Conservation (phyloP, 2,888 invertebrate genomes). For the Leucophenga montana region DNA sequence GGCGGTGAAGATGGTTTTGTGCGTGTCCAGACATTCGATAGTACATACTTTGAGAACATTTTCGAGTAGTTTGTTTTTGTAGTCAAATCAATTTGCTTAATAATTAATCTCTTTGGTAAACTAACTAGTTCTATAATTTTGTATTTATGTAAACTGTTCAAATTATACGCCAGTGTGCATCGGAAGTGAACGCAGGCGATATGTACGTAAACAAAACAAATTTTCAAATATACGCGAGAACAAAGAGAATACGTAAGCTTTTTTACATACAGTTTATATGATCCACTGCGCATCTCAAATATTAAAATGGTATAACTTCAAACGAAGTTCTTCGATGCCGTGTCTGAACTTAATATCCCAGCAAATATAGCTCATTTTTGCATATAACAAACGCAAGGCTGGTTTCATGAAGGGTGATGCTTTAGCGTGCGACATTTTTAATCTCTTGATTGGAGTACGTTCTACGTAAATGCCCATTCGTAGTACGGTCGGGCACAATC, state of each 20-base stretch:
- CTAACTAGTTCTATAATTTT: constrained; percentile 43
- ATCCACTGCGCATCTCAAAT: too few species aligned
- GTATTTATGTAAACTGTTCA: constrained; percentile 27
- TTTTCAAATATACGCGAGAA: constrained; percentile 65
- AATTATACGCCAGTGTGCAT: constrained; percentile 25
- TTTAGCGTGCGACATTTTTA: too few species aligned
- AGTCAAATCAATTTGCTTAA: constrained; percentile 27
- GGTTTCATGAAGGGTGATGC: too few species aligned
- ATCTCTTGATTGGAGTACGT: too few species aligned
- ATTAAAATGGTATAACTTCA: too few species aligned
- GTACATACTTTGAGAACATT: constrained; percentile 88
- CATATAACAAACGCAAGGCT: too few species aligned
- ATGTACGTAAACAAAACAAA: constrained; percentile 61
- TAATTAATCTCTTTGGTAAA: background rate
- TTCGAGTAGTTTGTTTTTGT: constrained; percentile 56
- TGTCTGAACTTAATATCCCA: too few species aligned
- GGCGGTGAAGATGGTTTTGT: constrained; percentile 99
- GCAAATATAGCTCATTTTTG: too few species aligned
- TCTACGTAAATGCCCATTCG: too few species aligned
- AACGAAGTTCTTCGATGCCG: too few species aligned
- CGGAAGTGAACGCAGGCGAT: constrained; percentile 20
- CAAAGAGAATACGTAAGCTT: constrained; percentile 58
- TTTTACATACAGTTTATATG: too few species aligned
- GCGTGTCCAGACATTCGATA: constrained; percentile 95
- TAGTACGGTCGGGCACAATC: too few species aligned